phyloP scores from a whole-genome alignment of 2,797 vertebrate genomes.

The Thripadectes ignobilis region DNA sequence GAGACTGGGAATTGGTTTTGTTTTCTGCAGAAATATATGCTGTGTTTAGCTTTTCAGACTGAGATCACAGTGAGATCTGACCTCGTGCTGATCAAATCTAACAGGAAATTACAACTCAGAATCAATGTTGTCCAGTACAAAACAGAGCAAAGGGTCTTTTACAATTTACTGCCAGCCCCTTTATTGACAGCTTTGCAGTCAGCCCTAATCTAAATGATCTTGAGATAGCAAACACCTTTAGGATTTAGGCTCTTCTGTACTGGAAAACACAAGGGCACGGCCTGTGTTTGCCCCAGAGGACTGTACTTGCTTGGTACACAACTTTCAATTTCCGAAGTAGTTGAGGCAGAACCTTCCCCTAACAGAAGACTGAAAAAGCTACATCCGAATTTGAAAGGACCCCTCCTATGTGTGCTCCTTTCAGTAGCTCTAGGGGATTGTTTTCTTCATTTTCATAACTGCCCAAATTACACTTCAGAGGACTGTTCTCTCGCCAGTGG shows the following conservation, averaged over 20 bases:
- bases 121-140: neutral
- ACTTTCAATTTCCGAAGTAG: neutral
- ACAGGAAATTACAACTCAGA: neutral
- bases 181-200: neutral
- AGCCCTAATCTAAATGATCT: neutral
- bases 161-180: fast-evolving
- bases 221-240: neutral
- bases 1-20: neutral
- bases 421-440: neutral
- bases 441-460: neutral
- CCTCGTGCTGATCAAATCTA: neutral
- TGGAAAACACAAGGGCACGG: neutral
- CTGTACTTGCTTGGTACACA: neutral
- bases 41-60: neutral
- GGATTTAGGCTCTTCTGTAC: neutral
- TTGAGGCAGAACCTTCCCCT: neutral
- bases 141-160: neutral
- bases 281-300: neutral
- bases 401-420: neutral
- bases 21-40: neutral
- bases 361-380: neutral
- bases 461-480: neutral
- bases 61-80: neutral
- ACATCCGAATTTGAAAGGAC: neutral
- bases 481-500: neutral